Evolutionary conservation across 2,888 invertebrate genomes (phyloP).

Genomic region (Drosophila paranaensis): DNA sequence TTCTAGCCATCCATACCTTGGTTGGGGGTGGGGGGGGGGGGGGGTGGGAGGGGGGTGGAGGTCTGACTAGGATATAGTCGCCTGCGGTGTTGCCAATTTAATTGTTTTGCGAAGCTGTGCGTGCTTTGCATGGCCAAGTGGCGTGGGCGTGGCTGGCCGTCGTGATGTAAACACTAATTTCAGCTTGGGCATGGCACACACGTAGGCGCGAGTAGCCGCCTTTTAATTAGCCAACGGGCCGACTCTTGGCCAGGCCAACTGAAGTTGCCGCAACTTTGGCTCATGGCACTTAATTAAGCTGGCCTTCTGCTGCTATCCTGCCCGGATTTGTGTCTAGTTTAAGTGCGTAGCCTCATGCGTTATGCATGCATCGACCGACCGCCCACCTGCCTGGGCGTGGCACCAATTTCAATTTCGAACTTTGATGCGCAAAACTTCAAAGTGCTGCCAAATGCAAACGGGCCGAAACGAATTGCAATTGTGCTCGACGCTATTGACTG

Average conservation of each 20-base stretch:
- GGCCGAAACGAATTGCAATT: conserved; percentile 33
- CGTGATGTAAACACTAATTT: conserved; percentile 51
- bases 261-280: conserved; percentile 5
- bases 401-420: conserved; percentile 38
- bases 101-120: conserved; percentile 66
- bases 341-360: not conserved
- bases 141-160: conserved; percentile 9
- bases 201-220: conserved; percentile 62
- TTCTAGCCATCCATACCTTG: conserved; percentile 30
- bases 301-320: not conserved
- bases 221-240: conserved; percentile 64
- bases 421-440: conserved; percentile 11
- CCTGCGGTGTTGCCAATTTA: conserved; percentile 53
- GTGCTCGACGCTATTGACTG: conserved; percentile 18
- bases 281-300: conserved; percentile 58
- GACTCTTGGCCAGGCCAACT: not conserved
- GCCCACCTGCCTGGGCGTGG: conserved; percentile 15
- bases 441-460: conserved; percentile 25
- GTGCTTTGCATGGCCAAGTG: conserved; percentile 66
- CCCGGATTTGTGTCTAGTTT: not conserved
- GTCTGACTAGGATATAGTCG: conserved; percentile 22
- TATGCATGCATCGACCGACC: conserved; percentile 4
- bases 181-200: conserved; percentile 61
- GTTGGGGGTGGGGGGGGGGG: no score
- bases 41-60: no score